These are phyloP conservation scores for Lepidurus couesii DNA, from an alignment of 1,140 invertebrate genomes.

Conservation along the genomic window DNA sequence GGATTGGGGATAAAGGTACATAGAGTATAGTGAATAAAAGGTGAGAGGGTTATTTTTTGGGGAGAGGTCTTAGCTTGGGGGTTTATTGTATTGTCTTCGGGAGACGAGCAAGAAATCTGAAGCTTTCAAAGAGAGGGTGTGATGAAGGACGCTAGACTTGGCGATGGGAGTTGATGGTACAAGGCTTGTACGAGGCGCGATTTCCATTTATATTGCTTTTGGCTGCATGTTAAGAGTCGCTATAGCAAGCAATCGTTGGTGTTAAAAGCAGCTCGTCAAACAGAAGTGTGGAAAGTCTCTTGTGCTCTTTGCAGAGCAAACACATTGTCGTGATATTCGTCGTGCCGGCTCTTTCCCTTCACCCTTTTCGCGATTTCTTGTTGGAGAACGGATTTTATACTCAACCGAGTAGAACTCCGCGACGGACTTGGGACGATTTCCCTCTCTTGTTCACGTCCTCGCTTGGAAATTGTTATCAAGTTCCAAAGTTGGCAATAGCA, in stretches of 20 bases:
- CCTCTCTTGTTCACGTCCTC: too few species aligned
- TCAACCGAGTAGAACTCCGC: too few species aligned
- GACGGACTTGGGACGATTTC: too few species aligned
- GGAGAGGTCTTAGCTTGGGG: not conserved
- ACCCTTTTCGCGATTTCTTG: not conserved
- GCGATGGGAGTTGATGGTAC: not conserved
- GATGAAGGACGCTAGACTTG: not conserved
- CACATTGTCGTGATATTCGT: conserved; percentile 8
- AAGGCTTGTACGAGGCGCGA: not conserved
- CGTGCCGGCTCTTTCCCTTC: not conserved
- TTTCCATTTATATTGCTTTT: conserved; percentile 20
- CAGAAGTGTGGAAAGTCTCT: not conserved
- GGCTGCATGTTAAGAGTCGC: conserved; percentile 4
- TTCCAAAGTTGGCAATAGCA: conserved; percentile 7
- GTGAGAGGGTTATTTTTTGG: too few species aligned
- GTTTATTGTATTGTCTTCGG: not conserved
- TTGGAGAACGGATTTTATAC: too few species aligned
- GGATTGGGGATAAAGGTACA: too few species aligned
- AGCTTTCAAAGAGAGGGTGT: not conserved
- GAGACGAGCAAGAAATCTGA: not conserved
- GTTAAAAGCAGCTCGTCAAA: conserved; percentile 15
- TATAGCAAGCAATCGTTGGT: not conserved
- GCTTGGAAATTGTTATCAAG: not conserved
- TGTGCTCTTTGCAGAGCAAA: conserved; percentile 9
- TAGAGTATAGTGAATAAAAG: too few species aligned